Evolutionary conservation across 2,113 vertebrate genomes (phyloP).

Genomic region (Macaca nemestrina): DNA sequence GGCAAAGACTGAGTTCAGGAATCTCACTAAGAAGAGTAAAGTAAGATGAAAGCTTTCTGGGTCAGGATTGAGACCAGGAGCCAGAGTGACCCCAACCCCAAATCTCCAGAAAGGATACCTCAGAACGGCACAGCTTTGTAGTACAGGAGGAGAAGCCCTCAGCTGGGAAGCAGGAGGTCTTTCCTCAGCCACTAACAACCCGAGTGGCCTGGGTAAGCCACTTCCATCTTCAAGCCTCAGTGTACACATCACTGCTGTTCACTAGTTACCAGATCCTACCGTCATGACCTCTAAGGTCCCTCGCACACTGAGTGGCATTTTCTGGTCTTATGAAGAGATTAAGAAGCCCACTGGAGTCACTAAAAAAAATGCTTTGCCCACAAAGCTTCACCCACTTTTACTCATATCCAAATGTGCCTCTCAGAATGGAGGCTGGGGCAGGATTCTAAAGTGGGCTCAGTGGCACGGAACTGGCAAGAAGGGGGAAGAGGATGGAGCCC

Average conservation of each 20-base stretch:
- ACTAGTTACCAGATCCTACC: neutral
- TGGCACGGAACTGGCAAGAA: neutral
- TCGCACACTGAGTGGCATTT: neutral
- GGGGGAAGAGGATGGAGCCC: accelerated
- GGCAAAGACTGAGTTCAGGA: neutral
- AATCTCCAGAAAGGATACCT: neutral
- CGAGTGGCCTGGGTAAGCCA: neutral
- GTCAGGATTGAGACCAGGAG: neutral
- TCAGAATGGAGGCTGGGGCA: neutral
- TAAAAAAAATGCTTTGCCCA: neutral
- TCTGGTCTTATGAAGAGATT: neutral
- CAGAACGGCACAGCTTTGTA: neutral
- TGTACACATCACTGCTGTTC: neutral
- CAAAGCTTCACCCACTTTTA: neutral
- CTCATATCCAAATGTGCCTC: neutral
- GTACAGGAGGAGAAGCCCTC: neutral
- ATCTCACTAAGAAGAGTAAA: neutral
- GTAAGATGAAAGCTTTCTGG: neutral
- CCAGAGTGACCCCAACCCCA: neutral
- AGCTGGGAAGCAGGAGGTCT: neutral
- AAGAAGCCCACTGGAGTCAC: neutral
- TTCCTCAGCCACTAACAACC: neutral
- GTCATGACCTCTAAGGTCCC: neutral
- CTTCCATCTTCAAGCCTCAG: neutral
- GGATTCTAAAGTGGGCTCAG: neutral